A percentile compares a stretch with the other conserved stretches of the same genome.
phyloP scores from a whole-genome alignment of 2,888 invertebrate genomes.

The Drosophila parthenogenetica region DNA sequence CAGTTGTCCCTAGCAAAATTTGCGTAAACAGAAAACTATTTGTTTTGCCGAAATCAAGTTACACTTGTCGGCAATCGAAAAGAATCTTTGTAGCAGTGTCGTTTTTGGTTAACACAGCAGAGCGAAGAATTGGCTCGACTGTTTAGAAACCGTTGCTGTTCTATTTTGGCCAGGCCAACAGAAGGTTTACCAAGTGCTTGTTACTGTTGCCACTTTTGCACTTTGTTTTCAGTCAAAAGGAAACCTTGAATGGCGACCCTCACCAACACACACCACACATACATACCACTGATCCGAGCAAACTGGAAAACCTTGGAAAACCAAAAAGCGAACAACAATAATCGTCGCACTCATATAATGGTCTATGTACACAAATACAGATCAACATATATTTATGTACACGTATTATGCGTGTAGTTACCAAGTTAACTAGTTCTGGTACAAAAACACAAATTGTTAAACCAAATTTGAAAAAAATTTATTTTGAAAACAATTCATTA shows the following conservation, averaged over 20 bases:
- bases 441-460: neutral
- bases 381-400: neutral
- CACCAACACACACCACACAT: conserved; percentile 8
- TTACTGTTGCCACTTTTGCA: conserved; percentile 25
- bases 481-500: neutral
- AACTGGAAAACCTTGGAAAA: conserved; percentile 80
- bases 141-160: conserved; percentile 77
- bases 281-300: conserved; percentile 59
- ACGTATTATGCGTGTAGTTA: neutral
- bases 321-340: conserved; percentile 59
- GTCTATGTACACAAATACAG: conserved; percentile 6
- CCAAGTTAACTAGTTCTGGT: neutral
- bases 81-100: conserved; percentile 4
- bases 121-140: conserved; percentile 21
- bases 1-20: conserved; percentile 50
- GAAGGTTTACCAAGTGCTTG: conserved; percentile 62
- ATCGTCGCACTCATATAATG: conserved; percentile 32
- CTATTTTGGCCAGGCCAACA: conserved; percentile 81
- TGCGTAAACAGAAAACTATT: conserved; percentile 70
- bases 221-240: conserved; percentile 42
- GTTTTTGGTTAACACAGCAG: conserved; percentile 2
- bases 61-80: conserved; percentile 10
- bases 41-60: conserved; percentile 39
- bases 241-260: conserved; percentile 67
- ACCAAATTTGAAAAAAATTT: neutral